These are phyloP conservation scores for Lycocorax pyrrhopterus DNA, from an alignment of 2,113 vertebrate species.

Conservation along the genomic window DNA sequence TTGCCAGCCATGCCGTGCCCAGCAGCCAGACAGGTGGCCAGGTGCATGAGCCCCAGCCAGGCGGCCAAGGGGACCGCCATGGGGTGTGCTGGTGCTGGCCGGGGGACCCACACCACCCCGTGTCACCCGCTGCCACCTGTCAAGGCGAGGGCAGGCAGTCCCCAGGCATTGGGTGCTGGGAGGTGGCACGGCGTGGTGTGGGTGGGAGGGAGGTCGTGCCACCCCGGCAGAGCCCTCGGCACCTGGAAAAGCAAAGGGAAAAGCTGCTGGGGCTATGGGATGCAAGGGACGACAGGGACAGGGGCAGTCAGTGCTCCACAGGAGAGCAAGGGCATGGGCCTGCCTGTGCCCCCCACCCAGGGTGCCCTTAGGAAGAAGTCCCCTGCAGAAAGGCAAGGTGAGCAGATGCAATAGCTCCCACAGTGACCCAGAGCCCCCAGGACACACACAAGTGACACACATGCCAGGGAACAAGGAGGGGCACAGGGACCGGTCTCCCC, in stretches of 20 bases:
- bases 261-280: fast-evolving
- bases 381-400: neutral
- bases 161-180: neutral
- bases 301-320: fast-evolving
- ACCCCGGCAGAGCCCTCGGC: neutral
- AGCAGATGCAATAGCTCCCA: neutral
- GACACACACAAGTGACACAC: neutral
- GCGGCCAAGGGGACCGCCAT: slow-evolving; percentile 27
- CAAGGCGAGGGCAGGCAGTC: neutral
- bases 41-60: slow-evolving; percentile 50
- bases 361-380: neutral
- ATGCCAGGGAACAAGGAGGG: neutral
- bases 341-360: fast-evolving
- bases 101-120: neutral
- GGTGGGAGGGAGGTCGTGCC: neutral
- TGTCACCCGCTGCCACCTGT: neutral
- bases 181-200: neutral
- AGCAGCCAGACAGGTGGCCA: neutral
- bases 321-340: neutral
- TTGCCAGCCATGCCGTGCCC: slow-evolving; percentile 70
- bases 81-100: neutral
- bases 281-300: neutral
- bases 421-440: neutral
- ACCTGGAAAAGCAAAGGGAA: slow-evolving; percentile 3
- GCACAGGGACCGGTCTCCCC: fast-evolving